Conservation (phyloP, 2,888 invertebrate genomes). For the Molanna angustata region DNA sequence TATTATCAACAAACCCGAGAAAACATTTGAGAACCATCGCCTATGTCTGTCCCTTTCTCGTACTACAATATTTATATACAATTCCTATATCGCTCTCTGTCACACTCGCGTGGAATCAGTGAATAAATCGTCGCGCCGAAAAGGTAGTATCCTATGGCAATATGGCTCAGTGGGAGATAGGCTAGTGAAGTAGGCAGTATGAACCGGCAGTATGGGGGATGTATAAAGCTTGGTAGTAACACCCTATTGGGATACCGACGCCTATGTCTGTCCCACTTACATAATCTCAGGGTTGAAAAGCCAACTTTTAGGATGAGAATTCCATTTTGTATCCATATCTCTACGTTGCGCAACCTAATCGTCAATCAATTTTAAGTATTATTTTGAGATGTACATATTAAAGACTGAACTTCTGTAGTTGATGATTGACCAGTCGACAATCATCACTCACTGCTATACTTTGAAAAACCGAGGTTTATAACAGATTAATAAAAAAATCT, state of each 20-base stretch:
- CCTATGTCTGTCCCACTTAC: conserved; percentile 22
- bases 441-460: too few species aligned
- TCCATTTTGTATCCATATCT: too few species aligned
- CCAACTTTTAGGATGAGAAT: conserved; percentile 8
- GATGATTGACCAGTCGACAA: too few species aligned
- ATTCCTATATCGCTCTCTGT: conserved; percentile 11
- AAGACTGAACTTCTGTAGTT: too few species aligned
- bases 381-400: too few species aligned
- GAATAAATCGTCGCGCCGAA: conserved; percentile 5
- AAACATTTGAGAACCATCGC: conserved; percentile 16
- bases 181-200: neutral
- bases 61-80: neutral
- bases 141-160: neutral
- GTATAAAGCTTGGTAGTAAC: conserved; percentile 1
- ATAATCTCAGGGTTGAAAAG: conserved; percentile 12
- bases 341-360: too few species aligned
- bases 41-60: neutral
- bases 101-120: conserved; percentile 8
- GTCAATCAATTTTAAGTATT: too few species aligned
- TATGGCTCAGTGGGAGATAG: neutral
- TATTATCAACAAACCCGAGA: neutral
- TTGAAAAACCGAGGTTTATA: too few species aligned
- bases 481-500: too few species aligned
- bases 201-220: too few species aligned
- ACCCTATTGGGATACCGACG: conserved; percentile 12